Base-by-base conservation (phyloP, 2,888 invertebrate genomes). In the Theretra japonica region DNA sequence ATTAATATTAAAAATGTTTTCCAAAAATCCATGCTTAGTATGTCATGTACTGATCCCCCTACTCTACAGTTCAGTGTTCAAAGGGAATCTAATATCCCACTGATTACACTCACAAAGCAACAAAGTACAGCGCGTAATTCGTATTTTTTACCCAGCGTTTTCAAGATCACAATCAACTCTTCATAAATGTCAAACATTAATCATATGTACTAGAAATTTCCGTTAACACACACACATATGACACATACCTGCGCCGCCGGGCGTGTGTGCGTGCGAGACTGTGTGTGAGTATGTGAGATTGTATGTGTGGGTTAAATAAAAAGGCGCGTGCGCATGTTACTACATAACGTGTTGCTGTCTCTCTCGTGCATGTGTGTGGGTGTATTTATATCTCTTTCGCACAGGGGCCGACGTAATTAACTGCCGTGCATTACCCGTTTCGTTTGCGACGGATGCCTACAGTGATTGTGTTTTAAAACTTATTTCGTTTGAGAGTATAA, bases 171-270 rank as follows among this genome's bases (percentile, higher is more conserved):
- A 79, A 86, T 84, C 84, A 75, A 33, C 57, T 75, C 76, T 41
- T 80, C 79, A 76, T 83, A 81, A 85, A 68, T 89, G 89, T 89
- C 90, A 88, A 85, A 76, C 83, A 87, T 87, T 81, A 83, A 86
- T 89, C 87, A 84, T 76, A 79, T 73, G 80, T 79, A 80, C 88
- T 88, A 90, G 90, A 91, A 90, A 88, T 88, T 90, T 91, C 92
- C 90, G 89, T 89, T 89, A 86, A 84, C 79, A 78, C 79, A 80
- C 75, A 74, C 71, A 74, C 73, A 68, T 78, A 74, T 77, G 28
- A 77, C 75, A 74, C 73, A 72, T 76, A 76, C 73, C 65, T 69
- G 71, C 59, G 68, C 59, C 60, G 21, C 41, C 57, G 11, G n/a
- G 65, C 59, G 73, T 77, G 79, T 76, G 77, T 74, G 73, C 28